Evolutionary conservation across 2,797 vertebrate genomes (phyloP).

Genomic region (Notoglanidium macrostoma): DNA sequence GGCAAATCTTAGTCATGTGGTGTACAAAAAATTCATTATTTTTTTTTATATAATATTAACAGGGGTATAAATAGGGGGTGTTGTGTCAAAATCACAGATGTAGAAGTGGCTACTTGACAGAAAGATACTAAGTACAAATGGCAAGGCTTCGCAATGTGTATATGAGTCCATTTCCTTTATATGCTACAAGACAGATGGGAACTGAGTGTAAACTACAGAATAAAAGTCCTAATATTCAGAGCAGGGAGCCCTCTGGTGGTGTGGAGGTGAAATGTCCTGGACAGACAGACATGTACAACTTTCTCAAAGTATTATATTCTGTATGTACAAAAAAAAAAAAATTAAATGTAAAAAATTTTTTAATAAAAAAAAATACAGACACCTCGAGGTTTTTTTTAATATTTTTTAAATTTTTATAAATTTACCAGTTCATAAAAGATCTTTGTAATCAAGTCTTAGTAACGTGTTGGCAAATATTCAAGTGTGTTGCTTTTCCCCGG

Average conservation of each 20-base stretch:
- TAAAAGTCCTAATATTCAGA: neutral
- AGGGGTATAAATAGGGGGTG: neutral
- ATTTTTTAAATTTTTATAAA: neutral
- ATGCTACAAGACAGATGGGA: neutral
- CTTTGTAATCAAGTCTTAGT: neutral
- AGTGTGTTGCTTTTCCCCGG: slow-evolving; percentile 30
- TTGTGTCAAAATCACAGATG: neutral
- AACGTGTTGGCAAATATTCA: neutral
- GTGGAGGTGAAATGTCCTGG: neutral
- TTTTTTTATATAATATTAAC: neutral
- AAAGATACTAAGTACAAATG: too few species aligned
- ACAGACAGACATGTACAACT: neutral
- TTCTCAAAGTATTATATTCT: neutral
- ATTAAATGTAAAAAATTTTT: too few species aligned
- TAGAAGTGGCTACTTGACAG: neutral
- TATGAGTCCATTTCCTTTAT: too few species aligned
- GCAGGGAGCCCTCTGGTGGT: neutral
- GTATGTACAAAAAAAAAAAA: neutral
- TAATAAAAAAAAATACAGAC: neutral
- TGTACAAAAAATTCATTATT: neutral
- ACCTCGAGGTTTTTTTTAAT: neutral
- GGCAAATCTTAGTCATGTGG: neutral
- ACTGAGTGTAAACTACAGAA: neutral
- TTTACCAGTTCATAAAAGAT: neutral
- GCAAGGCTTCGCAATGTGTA: neutral